Evolutionary conservation across 2,113 vertebrate genomes (phyloP), one percentile per base, ranked within the genome.

Genomic region (Poicephalus meyeri): DNA sequence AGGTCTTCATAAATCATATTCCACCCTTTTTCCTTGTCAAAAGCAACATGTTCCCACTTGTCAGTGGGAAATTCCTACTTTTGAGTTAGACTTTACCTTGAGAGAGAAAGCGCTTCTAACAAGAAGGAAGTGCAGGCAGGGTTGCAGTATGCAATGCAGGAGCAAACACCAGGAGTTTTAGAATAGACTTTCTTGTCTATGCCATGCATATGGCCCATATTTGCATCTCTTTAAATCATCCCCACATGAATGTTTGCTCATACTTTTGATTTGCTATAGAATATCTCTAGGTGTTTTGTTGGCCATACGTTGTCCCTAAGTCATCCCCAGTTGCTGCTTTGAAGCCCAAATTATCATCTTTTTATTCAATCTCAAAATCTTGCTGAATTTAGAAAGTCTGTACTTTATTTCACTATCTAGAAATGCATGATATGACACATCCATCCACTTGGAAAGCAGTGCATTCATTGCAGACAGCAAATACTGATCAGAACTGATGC

Each of bases 1-100:
- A 94, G 76, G 72, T 86, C 61, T 89, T 95, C 85, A 90, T 95
- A 94, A 94, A 91, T 94, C 88, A 81, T 88, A 80, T 91, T 96
- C 58, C 33, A 61, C 39, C 11, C 46, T 71, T 86, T 87, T 94
- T 47, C 68, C 20, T 52, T 88, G 91, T 95, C 91, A 93, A 31
- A 94, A 91, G 39, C 52, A 79, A 71, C 64, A 39, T 50, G 19
- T 26, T 92, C 23, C 50, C 65, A 70, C 46, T 78, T 78, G 69
- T 87, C 50, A 89, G 31, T 47, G 23, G 50, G 77, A 91, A 89
- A 84, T 87, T 81, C 73, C 65, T 42, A 37, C 28, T 93, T 84
- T 21, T 84, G 31, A 74, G 20, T 50, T 79, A 31, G 49, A 24
- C 4, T 70, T 83, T 49, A 53, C 39, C n/a, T 25, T 39, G 81